Evolutionary conservation across 2,797 vertebrate genomes (phyloP), one percentile per base, ranked within the genome.

Genomic region (Morelia viridis): DNA sequence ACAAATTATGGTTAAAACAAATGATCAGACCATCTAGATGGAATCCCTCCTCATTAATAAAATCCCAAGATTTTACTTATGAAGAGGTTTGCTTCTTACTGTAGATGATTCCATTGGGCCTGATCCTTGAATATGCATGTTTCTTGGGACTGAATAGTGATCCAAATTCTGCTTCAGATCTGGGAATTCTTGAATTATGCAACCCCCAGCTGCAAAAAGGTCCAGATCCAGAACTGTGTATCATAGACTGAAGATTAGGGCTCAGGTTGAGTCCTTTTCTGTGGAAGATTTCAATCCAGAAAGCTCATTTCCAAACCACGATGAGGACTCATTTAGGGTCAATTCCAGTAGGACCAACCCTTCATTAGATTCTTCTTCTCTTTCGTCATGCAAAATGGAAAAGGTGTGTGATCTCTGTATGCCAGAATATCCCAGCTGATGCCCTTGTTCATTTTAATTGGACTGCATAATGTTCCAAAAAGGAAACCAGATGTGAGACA

Each of bases 401-500:
- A 65, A 56, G 64, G 0, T 0, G 91, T 26, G 22, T 15, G 90
- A 91, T 4, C 19, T 35, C 13, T 2, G 0, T n/a, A 88, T 85
- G 85, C 93, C 89, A 26, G 71, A 68, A 64, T 92, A 93, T 90
- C 91, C 41, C 64, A 90, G 91, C 91, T 93, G 87, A 87, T 95
- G 93, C 85, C 92, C 95, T 96, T 19, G 93, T 96, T 50, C 6
- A 15, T 96, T 98, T 90, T 97, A 97, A 97, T 97, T 97, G 97
- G 96, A 96, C 96, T 97, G 92, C 96, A 95, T 96, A 96, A 97
- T 94, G 96, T 95, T 94, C 93, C 94, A 96, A 94, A 96, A 96
- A 96, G 92, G 96, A 97, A 97, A 97, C 96, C 98, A 98, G 97
- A 98, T 98, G 98, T 97, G 97, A 97, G 96, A 94, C 95, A 84